phyloP scores from a whole-genome alignment of 2,888 invertebrate genomes.

The Noctua janthina region DNA sequence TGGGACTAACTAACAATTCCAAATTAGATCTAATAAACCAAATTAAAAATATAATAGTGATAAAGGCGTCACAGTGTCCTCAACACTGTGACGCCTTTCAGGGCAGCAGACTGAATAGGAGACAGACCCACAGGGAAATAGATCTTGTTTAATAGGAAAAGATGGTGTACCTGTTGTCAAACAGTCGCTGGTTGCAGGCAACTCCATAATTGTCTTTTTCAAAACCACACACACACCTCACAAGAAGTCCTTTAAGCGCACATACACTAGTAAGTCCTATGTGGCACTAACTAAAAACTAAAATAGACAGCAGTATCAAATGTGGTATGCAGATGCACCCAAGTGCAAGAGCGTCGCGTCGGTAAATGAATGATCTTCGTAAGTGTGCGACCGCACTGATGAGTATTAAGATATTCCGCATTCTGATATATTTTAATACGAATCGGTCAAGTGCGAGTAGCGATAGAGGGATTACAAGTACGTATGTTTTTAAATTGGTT shows the following conservation, averaged over 20 bases:
- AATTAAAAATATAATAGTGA: no score
- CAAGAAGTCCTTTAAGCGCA: not conserved
- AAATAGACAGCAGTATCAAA: not conserved
- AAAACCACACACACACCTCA: not conserved
- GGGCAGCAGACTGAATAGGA: no score
- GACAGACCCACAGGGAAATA: not conserved
- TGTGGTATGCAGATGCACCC: conserved; percentile 34
- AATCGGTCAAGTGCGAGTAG: conserved; percentile 29
- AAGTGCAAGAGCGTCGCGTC: conserved; percentile 39
- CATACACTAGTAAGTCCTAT: conserved; percentile 4
- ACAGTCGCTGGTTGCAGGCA: conserved; percentile 32
- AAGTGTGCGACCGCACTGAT: conserved; percentile 2
- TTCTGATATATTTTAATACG: conserved; percentile 38
- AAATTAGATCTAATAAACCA: no score
- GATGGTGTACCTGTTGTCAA: conserved; percentile 51
- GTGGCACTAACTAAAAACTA: not conserved
- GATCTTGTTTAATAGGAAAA: not conserved
- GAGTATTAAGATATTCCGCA: conserved; percentile 25
- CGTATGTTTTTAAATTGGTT: not conserved
- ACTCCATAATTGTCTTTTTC: conserved; percentile 21
- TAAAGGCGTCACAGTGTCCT: no score
- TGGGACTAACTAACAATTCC: no score
- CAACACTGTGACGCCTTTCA: no score
- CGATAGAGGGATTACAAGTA: not conserved
- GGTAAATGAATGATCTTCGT: conserved; percentile 21